phyloP scores from a whole-genome alignment of 2,888 invertebrate species.

The Leuctra nigra region DNA sequence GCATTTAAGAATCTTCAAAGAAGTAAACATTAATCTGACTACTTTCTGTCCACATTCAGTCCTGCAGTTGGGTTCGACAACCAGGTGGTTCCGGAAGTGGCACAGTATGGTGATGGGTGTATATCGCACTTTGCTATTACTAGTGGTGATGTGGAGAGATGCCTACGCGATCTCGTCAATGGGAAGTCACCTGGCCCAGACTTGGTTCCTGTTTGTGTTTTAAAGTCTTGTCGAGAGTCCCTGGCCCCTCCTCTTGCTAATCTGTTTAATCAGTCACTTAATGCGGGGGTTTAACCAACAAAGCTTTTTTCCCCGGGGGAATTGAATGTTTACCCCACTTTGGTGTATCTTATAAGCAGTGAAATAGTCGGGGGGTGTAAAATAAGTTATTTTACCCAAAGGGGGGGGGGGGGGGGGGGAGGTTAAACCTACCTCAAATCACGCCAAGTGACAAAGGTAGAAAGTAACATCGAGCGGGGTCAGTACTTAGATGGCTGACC shows the following conservation, averaged over 20 bases:
- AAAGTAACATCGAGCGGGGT: no score
- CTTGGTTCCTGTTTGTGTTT: background rate
- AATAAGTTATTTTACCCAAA: no score
- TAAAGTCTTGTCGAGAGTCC: background rate
- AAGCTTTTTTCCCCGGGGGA: no score
- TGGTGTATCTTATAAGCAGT: no score
- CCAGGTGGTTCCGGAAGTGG: background rate
- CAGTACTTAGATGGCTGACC: no score
- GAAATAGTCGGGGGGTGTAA: no score
- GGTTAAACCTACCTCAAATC: no score
- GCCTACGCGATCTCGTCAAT: background rate
- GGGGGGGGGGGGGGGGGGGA: no score
- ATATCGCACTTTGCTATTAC: background rate
- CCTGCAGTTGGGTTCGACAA: background rate
- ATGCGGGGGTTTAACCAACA: background rate
- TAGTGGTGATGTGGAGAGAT: background rate
- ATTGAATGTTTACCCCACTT: no score
- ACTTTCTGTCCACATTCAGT: background rate
- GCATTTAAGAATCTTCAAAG: background rate
- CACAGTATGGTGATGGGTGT: background rate
- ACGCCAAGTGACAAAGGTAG: no score
- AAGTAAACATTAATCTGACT: background rate
- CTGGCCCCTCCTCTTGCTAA: background rate
- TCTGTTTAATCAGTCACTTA: background rate
- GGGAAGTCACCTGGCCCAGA: background rate